Evolutionary conservation across 2,797 vertebrate species (phyloP), one percentile per base, ranked within the genome.

Genomic region (Hoplostethus mediterraneus): DNA sequence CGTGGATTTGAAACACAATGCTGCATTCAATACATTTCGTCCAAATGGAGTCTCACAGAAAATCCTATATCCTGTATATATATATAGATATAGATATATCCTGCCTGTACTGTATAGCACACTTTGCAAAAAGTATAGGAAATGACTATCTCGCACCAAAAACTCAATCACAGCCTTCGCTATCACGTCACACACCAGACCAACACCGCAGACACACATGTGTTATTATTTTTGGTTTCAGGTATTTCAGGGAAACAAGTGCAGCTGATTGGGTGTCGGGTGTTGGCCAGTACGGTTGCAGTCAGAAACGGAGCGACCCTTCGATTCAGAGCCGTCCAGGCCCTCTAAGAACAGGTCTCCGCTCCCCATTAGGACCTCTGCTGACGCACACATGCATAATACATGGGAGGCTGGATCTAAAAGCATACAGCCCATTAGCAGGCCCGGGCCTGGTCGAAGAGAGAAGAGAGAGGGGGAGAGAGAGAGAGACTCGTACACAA

Each of bases 351-450:
- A 93, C 89, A 88, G 90, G 89, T 89, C 86, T 73, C 77, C 63
- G 82, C 82, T 73, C 85, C 80, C 92, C 90, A 93, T 94, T 92
- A 93, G 89, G 82, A 93, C 90, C 85, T 86, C 87, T 85, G 84
- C 89, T 90, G 90, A 91, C 61, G 77, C 86, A 88, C 79, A 84
- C 89, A 93, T 94, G 85, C 90, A 94, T 94, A 92, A 94, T 93
- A 92, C 90, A 94, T 93, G 78, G 85, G 21, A 42, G 67, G 82
- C 82, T 88, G 87, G 82, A 89, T 89, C 90, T 92, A 90, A 93
- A 93, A 92, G 91, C 91, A 90, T 80, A 87, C 78, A 77, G 80
- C 79, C 90, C 92, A 94, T 93, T 93, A 93, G 84, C 69, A 78
- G 67, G 69, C 80, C 59, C 63, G 67, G 67, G 70, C 73, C 73